Evolutionary conservation across 2,113 vertebrate genomes (phyloP), one percentile per base, ranked within the genome.

Genomic region (Capreolus pygargus): DNA sequence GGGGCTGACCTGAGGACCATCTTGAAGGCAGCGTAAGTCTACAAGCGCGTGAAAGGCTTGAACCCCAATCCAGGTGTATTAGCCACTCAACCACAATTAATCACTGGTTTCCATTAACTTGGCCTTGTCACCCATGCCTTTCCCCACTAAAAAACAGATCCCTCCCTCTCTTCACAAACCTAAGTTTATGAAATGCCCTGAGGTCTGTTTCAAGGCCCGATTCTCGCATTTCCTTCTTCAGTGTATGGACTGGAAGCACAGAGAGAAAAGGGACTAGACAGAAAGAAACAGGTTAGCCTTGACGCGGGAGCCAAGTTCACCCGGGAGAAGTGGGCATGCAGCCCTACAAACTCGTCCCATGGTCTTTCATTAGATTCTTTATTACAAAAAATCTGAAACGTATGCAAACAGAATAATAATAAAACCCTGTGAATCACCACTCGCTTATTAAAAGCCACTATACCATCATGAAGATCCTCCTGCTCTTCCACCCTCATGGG

Each of bases 81-180:
- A 47, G 21, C 54, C 2, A 25, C 74, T 17, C 39, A 17, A 7
- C 9, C 39, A 19, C 12, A 33, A 11, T 55, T 21, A 81, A 57
- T n/a, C 3, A 21, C 14, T 23, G 7, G 12, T 7, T 23, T 14
- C 33, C 12, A 11, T 47, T 12, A 12, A 1, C 33, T 8, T 9
- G 30, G 43, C 39, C 89, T 39, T 27, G 54, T 27, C 15, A 27
- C 55, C 7, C 57, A 9, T 2, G 25, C 43, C 47, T 12, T 36
- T 36, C 74, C 57, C 70, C 28, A 7, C 52, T 19, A 6, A 50
- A 70, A 78, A 16, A 45, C 19, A 25, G 76, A 50, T 50, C 28
- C 21, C 6, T 54, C 43, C 13, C 55, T 61, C 15, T 13, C 23
- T n/a, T 28, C 57, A 52, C 78, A 39, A 30, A 39, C 27, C 89